phyloP scores from a whole-genome alignment of 2,797 vertebrate genomes.

The Ptychobarbus kaznakovi region DNA sequence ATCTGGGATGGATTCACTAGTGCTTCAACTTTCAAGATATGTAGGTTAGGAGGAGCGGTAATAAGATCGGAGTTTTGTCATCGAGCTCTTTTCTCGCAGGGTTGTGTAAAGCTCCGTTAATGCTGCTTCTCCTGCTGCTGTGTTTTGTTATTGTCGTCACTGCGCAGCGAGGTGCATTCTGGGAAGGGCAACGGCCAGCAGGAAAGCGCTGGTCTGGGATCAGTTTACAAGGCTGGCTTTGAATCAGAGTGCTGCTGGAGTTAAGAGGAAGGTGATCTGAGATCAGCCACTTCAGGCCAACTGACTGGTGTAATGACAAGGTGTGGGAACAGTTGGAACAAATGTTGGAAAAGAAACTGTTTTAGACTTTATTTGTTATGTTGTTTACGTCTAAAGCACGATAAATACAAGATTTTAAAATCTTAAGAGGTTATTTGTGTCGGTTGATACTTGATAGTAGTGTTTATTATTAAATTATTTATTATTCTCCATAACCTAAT shows the following conservation, averaged over 20 bases:
- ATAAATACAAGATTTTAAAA: too few relatives aligned
- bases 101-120: conserved; percentile 27
- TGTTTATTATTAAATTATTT: not conserved
- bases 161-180: conserved; percentile 70
- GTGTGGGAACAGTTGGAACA: not conserved
- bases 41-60: not conserved
- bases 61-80: conserved; percentile 4
- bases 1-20: not conserved
- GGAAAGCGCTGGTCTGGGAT: conserved; percentile 3
- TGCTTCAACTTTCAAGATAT: not conserved
- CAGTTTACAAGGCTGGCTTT: not conserved
- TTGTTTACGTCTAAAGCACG: not conserved
- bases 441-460: too few relatives aligned
- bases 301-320: not conserved
- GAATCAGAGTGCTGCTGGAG: not conserved
- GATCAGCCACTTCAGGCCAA: not conserved
- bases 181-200: conserved; percentile 59
- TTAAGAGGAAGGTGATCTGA: not conserved
- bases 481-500: not conserved
- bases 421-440: not conserved
- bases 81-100: not conserved
- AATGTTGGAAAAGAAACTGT: not conserved
- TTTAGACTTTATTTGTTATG: not conserved
- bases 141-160: conserved; percentile 85
- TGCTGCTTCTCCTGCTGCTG: conserved; percentile 60